These are phyloP conservation scores for Branchinecta sandiegonensis DNA, from an alignment of 2,888 invertebrate genomes.

Conservation along the genomic window DNA sequence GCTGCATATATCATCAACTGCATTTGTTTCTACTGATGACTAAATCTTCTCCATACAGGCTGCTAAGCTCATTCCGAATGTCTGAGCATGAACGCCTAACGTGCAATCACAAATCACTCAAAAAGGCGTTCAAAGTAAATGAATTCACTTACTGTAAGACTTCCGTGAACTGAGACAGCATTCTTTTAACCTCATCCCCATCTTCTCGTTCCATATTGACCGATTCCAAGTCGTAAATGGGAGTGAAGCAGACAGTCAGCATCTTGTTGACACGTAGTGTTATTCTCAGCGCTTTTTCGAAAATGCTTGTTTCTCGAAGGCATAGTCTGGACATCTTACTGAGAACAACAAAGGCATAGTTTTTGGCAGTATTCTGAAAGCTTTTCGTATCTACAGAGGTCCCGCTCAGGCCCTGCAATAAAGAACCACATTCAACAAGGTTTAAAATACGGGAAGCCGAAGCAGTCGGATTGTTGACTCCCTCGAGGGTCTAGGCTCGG, in stretches of 20 bases:
- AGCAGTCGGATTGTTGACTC: too few relatives aligned
- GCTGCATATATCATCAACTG: too few relatives aligned
- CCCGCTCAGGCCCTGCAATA: neutral
- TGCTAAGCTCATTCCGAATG: too few relatives aligned
- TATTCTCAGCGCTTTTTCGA: neutral
- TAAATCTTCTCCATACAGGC: too few relatives aligned
- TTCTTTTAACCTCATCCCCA: conserved; percentile 4
- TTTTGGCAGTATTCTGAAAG: neutral
- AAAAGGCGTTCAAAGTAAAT: too few relatives aligned
- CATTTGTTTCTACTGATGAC: too few relatives aligned
- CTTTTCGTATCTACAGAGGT: neutral
- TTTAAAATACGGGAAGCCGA: too few relatives aligned
- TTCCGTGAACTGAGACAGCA: neutral
- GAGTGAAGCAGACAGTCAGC: neutral
- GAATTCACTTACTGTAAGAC: neutral
- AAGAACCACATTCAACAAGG: too few relatives aligned
- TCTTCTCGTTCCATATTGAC: neutral
- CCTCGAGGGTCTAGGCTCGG: too few relatives aligned
- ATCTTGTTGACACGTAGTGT: neutral
- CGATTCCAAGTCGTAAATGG: neutral
- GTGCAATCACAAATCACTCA: too few relatives aligned
- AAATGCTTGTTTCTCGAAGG: conserved; percentile 4
- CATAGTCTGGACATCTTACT: neutral
- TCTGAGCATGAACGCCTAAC: too few relatives aligned
- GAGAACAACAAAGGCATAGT: neutral